phyloP scores from a whole-genome alignment of 1,140 invertebrate species.

The Brachionus rubens region DNA sequence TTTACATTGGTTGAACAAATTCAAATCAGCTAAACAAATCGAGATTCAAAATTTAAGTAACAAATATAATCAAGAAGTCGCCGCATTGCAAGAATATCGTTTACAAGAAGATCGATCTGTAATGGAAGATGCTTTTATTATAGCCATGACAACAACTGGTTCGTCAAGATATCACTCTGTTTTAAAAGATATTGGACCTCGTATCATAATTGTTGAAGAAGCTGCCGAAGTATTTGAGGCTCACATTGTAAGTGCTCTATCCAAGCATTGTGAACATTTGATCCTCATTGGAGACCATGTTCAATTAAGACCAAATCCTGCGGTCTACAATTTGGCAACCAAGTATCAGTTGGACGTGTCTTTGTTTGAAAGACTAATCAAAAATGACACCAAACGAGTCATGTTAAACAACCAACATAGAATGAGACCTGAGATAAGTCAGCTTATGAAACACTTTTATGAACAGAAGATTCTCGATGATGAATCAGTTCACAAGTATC shows the following conservation, averaged over 20 bases:
- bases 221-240: conserved; percentile 49
- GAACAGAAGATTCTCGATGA: conserved; percentile 52
- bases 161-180: conserved; percentile 68
- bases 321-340: conserved; percentile 65
- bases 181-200: conserved; percentile 54
- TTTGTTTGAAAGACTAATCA: conserved; percentile 71
- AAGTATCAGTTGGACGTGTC: conserved; percentile 69
- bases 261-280: conserved; percentile 48
- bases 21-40: not conserved
- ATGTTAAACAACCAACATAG: conserved; percentile 51
- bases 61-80: not conserved
- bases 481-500: conserved; percentile 50
- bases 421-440: conserved; percentile 56
- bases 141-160: conserved; percentile 75
- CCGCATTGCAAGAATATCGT: not conserved
- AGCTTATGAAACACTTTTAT: conserved; percentile 47
- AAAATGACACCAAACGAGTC: conserved; percentile 63
- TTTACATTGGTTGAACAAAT: conserved; percentile 48
- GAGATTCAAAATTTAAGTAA: conserved; percentile 3
- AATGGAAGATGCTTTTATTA: conserved; percentile 46
- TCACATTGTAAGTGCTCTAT: conserved; percentile 48
- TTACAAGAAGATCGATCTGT: conserved; percentile 22
- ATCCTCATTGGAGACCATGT: conserved; percentile 62
- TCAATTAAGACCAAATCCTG: conserved; percentile 69
- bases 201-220: conserved; percentile 49